Evolutionary conservation across 2,888 invertebrate genomes (phyloP).

Genomic region (Parnassius apollo): DNA sequence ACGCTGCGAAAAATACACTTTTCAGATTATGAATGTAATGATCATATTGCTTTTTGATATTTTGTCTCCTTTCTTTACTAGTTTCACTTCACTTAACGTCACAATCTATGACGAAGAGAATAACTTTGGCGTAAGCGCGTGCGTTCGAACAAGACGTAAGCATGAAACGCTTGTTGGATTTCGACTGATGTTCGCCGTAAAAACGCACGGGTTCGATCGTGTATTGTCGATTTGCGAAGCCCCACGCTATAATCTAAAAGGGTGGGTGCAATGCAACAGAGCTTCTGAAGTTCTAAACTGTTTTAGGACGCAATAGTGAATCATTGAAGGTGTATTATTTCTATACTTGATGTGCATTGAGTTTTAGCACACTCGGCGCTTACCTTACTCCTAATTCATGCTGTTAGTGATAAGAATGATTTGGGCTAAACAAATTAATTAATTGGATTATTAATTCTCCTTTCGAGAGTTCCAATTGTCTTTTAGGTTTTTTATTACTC

Average conservation of each 20-base stretch:
- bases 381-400: background rate
- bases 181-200: slow-evolving; percentile 31
- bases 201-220: slow-evolving; percentile 8
- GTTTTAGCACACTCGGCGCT: slow-evolving; percentile 2
- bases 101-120: slow-evolving; percentile 68
- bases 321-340: slow-evolving; percentile 10
- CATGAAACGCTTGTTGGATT: slow-evolving; percentile 43
- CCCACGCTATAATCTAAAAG: slow-evolving; percentile 31
- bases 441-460: no score
- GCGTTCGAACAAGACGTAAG: slow-evolving; percentile 50
- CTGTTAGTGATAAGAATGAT: no score
- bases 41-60: slow-evolving; percentile 20
- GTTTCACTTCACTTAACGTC: slow-evolving; percentile 71
- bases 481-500: no score
- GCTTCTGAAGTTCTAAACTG: slow-evolving; percentile 44
- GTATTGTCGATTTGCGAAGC: slow-evolving; percentile 23
- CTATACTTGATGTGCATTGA: slow-evolving; percentile 17
- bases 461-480: no score
- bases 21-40: slow-evolving; percentile 19
- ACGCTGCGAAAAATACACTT: background rate
- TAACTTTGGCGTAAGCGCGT: slow-evolving; percentile 48
- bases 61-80: slow-evolving; percentile 39
- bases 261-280: slow-evolving; percentile 32
- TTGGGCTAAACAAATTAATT: no score
- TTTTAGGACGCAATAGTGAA: slow-evolving; percentile 24